Percentiles rank a stretch among this genome's conserved stretches.
phyloP scores from a whole-genome alignment of 2,797 vertebrate species.

The Sitta carolinensis region DNA sequence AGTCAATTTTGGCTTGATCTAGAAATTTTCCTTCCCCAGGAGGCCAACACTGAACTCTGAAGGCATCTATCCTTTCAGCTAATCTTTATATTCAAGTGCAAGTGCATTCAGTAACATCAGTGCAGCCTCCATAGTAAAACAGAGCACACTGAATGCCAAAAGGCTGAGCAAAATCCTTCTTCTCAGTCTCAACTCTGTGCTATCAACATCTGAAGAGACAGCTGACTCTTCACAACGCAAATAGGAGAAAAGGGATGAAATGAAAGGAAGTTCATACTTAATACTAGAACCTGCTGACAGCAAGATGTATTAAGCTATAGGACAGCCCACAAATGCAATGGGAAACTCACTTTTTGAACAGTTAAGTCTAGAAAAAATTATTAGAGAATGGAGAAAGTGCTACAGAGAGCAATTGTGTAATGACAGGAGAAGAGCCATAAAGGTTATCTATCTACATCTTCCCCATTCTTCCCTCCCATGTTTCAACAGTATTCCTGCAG shows the following conservation, averaged over 20 bases:
- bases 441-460: neutral
- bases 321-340: neutral
- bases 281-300: constrained; percentile 5
- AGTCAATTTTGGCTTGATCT: neutral
- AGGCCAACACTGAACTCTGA: neutral
- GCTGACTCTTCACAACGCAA: neutral
- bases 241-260: neutral
- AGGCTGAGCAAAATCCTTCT: neutral
- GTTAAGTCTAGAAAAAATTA: neutral
- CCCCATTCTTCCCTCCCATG: neutral
- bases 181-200: neutral
- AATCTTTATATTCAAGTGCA: neutral
- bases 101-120: neutral
- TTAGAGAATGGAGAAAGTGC: neutral
- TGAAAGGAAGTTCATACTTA: constrained; percentile 4
- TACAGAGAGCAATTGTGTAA: neutral
- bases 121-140: neutral
- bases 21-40: neutral
- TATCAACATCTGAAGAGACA: neutral
- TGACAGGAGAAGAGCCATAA: neutral
- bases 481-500: neutral
- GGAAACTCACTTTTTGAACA: neutral
- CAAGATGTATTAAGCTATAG: neutral
- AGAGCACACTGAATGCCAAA: neutral
- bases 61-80: neutral